These are phyloP conservation scores for Colius striatus DNA, from an alignment of 2,113 vertebrate species.

Conservation along the genomic window DNA sequence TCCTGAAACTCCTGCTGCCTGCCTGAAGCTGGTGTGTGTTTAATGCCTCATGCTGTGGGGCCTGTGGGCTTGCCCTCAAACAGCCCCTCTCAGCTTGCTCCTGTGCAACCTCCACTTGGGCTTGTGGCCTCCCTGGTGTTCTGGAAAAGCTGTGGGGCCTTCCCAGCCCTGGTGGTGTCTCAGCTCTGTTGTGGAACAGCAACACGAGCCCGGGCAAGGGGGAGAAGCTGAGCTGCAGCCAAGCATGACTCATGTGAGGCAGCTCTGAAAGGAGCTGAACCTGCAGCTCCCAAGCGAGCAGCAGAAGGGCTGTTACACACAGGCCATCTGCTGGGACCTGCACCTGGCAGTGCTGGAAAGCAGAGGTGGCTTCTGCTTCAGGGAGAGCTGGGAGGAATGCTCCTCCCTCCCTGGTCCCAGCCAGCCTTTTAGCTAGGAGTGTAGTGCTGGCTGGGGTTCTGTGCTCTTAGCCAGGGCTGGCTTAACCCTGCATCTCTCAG, in stretches of 20 bases:
- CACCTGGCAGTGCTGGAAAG: not conserved
- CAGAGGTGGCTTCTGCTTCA: not conserved
- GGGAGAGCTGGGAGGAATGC: not conserved
- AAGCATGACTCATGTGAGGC: not conserved
- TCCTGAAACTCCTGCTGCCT: not conserved
- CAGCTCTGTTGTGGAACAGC: not conserved
- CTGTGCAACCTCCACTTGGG: not conserved
- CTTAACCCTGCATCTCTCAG: rapidly evolving
- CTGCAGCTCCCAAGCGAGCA: not conserved
- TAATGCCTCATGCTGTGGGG: not conserved
- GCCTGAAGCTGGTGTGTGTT: not conserved
- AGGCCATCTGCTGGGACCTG: not conserved
- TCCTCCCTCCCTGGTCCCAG: not conserved
- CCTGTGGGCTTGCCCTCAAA: not conserved
- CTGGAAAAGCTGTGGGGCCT: not conserved
- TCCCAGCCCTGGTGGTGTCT: not conserved
- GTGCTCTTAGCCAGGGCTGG: rapidly evolving
- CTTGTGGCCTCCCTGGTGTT: not conserved
- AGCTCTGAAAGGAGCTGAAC: not conserved
- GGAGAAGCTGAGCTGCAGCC: not conserved
- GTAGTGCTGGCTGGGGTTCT: not conserved
- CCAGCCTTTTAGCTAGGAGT: not conserved
- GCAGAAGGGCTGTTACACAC: not conserved
- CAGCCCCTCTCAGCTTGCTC: not conserved
- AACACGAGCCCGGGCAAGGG: not conserved